These are phyloP conservation scores for Axinella damicornis DNA, from an alignment of 37 sponge, comb jelly and placozoan species.

Conservation along the genomic window DNA sequence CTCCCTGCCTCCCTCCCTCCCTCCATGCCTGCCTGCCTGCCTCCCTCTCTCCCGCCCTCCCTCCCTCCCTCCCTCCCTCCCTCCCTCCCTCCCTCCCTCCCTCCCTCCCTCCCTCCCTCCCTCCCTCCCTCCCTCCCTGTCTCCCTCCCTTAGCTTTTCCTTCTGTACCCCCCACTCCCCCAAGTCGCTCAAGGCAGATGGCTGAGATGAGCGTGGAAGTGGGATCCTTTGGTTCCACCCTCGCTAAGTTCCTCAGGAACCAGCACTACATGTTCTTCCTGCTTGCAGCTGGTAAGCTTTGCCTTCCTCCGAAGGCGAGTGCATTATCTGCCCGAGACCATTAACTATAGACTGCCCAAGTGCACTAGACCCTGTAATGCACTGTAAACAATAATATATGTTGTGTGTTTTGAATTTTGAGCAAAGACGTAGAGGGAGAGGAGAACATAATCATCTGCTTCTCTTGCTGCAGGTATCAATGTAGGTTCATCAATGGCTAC, in stretches of 20 bases:
- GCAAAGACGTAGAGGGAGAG: too few species aligned
- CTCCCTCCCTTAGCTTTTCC: constrained; percentile 5
- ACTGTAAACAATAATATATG: too few species aligned
- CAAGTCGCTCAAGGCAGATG: constrained; percentile 43
- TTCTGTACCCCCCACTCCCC: constrained; percentile 53
- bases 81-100: constrained; percentile 39
- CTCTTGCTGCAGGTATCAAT: constrained; percentile 33
- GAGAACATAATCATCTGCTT: too few species aligned
- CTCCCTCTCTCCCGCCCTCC: constrained; percentile 15
- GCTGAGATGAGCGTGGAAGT: neutral
- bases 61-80: constrained; percentile 31
- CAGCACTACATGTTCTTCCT: constrained; percentile 40
- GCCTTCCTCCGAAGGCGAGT: too few species aligned
- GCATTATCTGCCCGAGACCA: too few species aligned
- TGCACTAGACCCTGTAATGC: too few species aligned
- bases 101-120: constrained; percentile 13
- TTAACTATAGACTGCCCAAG: too few species aligned
- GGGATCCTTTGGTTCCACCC: neutral
- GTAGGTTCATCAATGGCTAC: neutral
- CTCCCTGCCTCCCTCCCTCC: neutral
- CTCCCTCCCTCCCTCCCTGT: constrained; percentile 13
- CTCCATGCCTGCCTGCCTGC: too few species aligned
- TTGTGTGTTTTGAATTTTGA: too few species aligned
- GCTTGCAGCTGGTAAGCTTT: constrained; percentile 28
- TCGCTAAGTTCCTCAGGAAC: constrained; percentile 24